phyloP scores from a whole-genome alignment of 2,113 vertebrate genomes.

The Gopherus evgoodei region DNA sequence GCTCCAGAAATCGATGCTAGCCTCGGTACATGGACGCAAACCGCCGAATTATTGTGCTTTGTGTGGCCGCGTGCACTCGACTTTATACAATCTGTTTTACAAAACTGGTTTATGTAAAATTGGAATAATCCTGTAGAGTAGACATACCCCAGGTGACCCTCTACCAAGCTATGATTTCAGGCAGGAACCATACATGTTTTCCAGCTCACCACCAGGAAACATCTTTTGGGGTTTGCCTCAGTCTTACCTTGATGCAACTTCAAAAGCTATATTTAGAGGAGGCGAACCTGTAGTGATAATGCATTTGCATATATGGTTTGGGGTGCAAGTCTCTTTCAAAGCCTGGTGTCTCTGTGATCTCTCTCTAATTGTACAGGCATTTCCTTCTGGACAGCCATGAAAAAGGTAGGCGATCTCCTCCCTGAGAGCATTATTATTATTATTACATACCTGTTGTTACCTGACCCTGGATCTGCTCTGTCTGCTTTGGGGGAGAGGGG shows the following conservation, averaged over 20 bases:
- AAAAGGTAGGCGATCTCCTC: background rate
- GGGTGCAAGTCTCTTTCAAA: background rate
- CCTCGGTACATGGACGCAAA: no score
- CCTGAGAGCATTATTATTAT: background rate
- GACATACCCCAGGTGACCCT: no score
- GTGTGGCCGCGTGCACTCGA: no score
- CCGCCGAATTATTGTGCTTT: no score
- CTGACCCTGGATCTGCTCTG: background rate
- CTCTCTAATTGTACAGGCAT: background rate
- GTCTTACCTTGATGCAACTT: background rate
- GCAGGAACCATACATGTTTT: no score
- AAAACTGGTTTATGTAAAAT: no score
- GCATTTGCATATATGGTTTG: background rate
- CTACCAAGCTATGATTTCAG: no score
- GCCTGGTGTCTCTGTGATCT: background rate
- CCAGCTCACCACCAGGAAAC: no score
- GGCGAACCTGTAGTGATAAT: background rate
- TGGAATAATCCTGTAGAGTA: no score
- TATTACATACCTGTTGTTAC: background rate
- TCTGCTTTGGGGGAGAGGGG: rapidly evolving
- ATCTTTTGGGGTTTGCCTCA: background rate
- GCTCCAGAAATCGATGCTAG: no score
- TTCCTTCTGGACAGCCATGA: background rate
- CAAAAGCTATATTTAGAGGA: background rate
- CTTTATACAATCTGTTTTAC: no score